Evolutionary conservation across 2,888 invertebrate species (phyloP).

Genomic region (Phengaris alcon): DNA sequence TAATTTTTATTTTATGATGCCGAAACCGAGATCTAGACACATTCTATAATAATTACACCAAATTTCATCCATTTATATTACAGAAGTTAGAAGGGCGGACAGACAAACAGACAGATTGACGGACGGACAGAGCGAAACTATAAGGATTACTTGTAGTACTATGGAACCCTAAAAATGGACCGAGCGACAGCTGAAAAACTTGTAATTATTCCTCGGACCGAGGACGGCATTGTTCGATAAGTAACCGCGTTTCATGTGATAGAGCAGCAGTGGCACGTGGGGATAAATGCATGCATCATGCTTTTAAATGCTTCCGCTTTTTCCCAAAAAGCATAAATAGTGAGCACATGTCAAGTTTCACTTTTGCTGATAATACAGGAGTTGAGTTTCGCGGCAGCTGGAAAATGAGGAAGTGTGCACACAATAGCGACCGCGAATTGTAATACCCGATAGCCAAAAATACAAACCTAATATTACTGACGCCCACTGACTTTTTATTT

Average conservation of each 20-base stretch:
- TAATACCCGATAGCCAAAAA: slow-evolving; percentile 64
- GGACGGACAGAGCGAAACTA: no score
- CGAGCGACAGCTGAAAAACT: slow-evolving; percentile 3
- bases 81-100: no score
- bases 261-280: slow-evolving; percentile 42
- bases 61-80: no score
- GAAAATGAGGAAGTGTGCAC: slow-evolving; percentile 61
- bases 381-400: slow-evolving; percentile 69
- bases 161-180: neutral
- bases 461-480: slow-evolving; percentile 39
- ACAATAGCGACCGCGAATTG: slow-evolving; percentile 50
- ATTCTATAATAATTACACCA: no score
- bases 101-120: no score
- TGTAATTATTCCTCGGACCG: neutral
- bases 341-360: slow-evolving; percentile 54
- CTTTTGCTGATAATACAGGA: slow-evolving; percentile 66
- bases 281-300: slow-evolving; percentile 32
- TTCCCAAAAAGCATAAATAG: slow-evolving; percentile 49
- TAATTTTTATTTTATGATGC: no score
- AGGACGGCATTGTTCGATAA: slow-evolving; percentile 19
- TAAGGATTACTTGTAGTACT: no score
- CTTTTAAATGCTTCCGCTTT: slow-evolving; percentile 31
- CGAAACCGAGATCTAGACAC: no score
- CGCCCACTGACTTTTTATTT: slow-evolving; percentile 22
- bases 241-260: slow-evolving; percentile 18